phyloP scores from a whole-genome alignment of 2,888 invertebrate species.

The Chymomyza procnemis region DNA sequence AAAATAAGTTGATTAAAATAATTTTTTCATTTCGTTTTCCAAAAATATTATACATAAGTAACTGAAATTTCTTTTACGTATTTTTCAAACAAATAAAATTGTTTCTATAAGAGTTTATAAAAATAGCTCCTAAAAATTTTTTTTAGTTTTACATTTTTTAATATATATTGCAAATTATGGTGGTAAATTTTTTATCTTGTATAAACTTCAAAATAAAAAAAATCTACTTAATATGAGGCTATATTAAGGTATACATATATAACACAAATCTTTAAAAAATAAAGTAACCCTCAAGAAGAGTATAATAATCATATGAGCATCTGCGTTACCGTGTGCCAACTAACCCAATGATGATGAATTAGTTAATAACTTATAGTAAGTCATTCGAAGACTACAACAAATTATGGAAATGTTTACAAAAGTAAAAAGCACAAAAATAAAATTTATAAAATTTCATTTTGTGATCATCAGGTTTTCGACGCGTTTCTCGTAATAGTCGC shows the following conservation, averaged over 20 bases:
- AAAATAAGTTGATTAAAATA: too few species aligned
- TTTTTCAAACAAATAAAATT: too few species aligned
- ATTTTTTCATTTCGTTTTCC: too few species aligned
- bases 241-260: neutral
- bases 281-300: neutral
- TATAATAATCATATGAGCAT: neutral
- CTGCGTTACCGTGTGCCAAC: neutral
- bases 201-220: too few species aligned
- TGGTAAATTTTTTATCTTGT: too few species aligned
- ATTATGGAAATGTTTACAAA: neutral
- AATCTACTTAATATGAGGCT: too few species aligned
- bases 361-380: neutral
- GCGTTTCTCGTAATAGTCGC: neutral
- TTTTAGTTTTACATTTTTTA: too few species aligned
- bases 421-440: neutral
- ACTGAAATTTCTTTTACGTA: too few species aligned
- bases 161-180: too few species aligned
- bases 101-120: too few species aligned
- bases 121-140: too few species aligned
- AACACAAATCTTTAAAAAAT: neutral
- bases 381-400: neutral
- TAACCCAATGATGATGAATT: neutral
- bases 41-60: too few species aligned
- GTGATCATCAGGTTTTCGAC: conserved; percentile 33
- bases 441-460: neutral